A percentile compares a stretch with the other conserved stretches of the same genome.
phyloP scores from a whole-genome alignment of 2,797 vertebrate genomes.

The Mastacembelus armatus region DNA sequence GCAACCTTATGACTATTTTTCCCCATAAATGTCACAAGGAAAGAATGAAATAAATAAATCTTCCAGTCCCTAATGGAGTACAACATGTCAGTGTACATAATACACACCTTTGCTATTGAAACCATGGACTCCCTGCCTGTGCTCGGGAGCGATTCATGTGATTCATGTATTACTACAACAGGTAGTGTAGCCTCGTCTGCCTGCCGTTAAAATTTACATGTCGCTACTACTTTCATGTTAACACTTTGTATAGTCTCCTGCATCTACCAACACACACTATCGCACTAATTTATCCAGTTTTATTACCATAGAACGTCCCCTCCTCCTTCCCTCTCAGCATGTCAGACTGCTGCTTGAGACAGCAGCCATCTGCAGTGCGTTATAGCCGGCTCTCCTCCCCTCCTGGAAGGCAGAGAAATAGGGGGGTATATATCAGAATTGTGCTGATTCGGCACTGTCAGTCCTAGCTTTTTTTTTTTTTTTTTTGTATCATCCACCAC shows the following conservation, averaged over 20 bases:
- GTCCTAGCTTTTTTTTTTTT: constrained; percentile 66
- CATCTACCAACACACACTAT: constrained; percentile 33
- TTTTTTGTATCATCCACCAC: constrained; percentile 66
- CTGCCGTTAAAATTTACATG: constrained; percentile 8
- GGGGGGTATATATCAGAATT: constrained; percentile 78
- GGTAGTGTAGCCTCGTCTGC: constrained; percentile 10
- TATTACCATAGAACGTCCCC: constrained; percentile 48
- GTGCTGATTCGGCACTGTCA: constrained; percentile 80
- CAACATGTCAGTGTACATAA: constrained; percentile 5
- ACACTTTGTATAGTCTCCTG: constrained; percentile 25
- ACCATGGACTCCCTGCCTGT: constrained; percentile 8
- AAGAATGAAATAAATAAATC: too few species aligned
- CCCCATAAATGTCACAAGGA: too few species aligned
- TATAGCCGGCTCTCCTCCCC: constrained; percentile 72
- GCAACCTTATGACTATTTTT: too few species aligned
- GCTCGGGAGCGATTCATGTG: too few species aligned
- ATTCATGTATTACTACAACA: constrained; percentile 18
- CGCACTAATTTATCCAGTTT: constrained; percentile 45
- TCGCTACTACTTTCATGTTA: constrained; percentile 2
- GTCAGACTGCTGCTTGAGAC: constrained; percentile 80
- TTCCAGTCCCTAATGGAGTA: not conserved
- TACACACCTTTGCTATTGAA: not conserved
- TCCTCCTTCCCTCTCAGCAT: constrained; percentile 41
- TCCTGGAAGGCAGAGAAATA: constrained; percentile 44
- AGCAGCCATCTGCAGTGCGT: constrained; percentile 87